Base-by-base conservation (phyloP, 2,888 invertebrate species). In the Phengaris arion region DNA sequence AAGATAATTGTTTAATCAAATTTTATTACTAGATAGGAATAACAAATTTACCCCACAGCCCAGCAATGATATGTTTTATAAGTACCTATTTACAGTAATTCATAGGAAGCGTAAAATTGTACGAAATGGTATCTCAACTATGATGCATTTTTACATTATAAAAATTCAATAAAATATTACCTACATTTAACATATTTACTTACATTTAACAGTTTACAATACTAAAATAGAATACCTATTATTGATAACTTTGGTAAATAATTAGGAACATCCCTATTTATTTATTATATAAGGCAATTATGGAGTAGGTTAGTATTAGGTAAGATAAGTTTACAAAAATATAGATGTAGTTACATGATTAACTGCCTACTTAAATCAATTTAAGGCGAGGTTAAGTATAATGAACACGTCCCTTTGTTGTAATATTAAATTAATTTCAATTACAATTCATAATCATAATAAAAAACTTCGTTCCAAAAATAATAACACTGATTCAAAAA, bases 31-130 rank as follows among this genome's bases (percentile, higher is more conserved):
- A 48, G 48, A 13, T 69, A 7, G 48, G 48, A 7, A 48, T 48
- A 48, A 48, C n/a, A 69, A 68, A 46, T 68, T 45, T 15, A 52
- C 72, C 6, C 15, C 72, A 72, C 72, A 72, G 72, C 72, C 72
- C 35, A 52, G 72, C 52, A 72, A 35, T 72, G 72, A 72, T 72
- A 72, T 72, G 72, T 72, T 54, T 54, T 52, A 52, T 15, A 22
- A 22, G 22, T 22, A n/a, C n/a, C n/a, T n/a, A 70, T 22, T 70
- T 54, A 72, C 54, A 13, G 51, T 22, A 54, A 52, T 72, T 72
- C 6, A 64, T 64, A 12, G 51, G 35, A 72, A 72, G 54, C 52
- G 6, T 72, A 54, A 35, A 72, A 35, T 72, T 72, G 72, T 72
- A 72, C 72, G 54, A 35, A 54, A 72, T 72, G n/a, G 22, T 72